Conservation (phyloP, 2,888 invertebrate species). For the Brachycybe producta region DNA sequence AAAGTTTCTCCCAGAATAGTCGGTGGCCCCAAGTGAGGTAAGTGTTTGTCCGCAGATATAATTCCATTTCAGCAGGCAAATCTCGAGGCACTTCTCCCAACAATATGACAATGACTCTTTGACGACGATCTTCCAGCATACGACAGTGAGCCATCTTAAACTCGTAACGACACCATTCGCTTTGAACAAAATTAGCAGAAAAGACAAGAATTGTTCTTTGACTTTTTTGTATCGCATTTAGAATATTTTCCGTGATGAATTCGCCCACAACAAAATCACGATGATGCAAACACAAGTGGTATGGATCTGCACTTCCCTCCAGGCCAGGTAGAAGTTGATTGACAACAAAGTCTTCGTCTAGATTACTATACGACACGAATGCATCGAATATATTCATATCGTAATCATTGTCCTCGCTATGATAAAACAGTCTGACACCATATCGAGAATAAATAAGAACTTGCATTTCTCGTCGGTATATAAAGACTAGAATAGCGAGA, state of each 20-base stretch:
- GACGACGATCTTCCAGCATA: slow-evolving; percentile 24
- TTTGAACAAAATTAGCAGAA: slow-evolving; percentile 24
- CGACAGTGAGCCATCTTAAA: slow-evolving; percentile 25
- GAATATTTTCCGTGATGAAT: slow-evolving; percentile 27
- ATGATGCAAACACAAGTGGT: slow-evolving; percentile 26
- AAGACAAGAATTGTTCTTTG: slow-evolving; percentile 26
- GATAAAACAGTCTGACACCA: slow-evolving; percentile 10
- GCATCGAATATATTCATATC: slow-evolving; percentile 25
- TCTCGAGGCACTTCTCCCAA: slow-evolving; percentile 27
- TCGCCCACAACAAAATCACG: slow-evolving; percentile 27
- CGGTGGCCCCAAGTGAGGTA: slow-evolving; percentile 25
- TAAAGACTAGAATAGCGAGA: slow-evolving; percentile 5
- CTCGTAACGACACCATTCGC: slow-evolving; percentile 28
- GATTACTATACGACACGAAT: slow-evolving; percentile 26
- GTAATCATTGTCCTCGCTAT: background rate
- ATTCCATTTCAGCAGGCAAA: slow-evolving; percentile 24
- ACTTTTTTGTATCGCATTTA: slow-evolving; percentile 25
- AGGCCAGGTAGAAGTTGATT: slow-evolving; percentile 22
- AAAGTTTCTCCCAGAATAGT: slow-evolving; percentile 27
- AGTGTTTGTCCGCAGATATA: slow-evolving; percentile 26
- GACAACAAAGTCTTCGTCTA: slow-evolving; percentile 24
- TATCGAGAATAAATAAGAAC: slow-evolving; percentile 2
- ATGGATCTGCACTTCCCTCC: slow-evolving; percentile 21
- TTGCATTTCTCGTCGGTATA: slow-evolving; percentile 12
- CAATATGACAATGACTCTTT: slow-evolving; percentile 27